Percentiles rank a stretch among this genome's conserved stretches.
phyloP scores from a whole-genome alignment of 2,113 vertebrate species.

The rabbit (Oryctolagus cuniculus) region DNA sequence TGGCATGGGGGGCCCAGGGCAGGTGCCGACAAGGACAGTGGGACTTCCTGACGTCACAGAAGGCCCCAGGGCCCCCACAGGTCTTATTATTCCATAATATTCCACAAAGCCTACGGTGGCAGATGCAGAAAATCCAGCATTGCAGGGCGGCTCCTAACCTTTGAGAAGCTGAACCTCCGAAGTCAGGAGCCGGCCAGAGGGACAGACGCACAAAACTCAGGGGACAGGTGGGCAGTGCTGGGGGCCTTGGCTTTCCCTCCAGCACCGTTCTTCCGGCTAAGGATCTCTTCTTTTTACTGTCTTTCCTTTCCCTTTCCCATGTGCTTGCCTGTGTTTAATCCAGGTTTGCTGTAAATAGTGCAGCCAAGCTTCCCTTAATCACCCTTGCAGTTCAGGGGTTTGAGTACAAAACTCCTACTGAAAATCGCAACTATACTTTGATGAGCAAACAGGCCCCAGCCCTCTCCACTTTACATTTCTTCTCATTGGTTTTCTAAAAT shows the following conservation, averaged over 20 bases:
- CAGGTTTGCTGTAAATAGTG: slow-evolving; percentile 41
- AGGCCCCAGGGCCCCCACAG: neutral
- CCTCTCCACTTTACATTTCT: neutral
- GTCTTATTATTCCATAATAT: neutral
- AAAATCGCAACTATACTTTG: neutral
- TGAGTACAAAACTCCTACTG: slow-evolving; percentile 40
- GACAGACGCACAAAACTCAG: neutral
- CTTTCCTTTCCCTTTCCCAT: rapidly evolving
- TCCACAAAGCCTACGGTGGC: neutral
- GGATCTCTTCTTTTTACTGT: neutral
- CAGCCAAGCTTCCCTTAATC: slow-evolving; percentile 38
- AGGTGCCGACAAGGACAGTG: neutral
- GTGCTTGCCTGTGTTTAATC: slow-evolving; percentile 64
- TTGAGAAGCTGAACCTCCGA: slow-evolving; percentile 27
- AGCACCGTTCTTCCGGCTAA: neutral
- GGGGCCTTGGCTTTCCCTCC: rapidly evolving
- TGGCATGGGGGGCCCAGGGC: neutral
- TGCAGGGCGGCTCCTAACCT: neutral
- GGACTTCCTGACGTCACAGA: neutral
- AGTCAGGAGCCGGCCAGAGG: neutral
- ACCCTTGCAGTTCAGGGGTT: neutral
- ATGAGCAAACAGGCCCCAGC: slow-evolving; percentile 20
- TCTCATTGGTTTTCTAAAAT: slow-evolving; percentile 50
- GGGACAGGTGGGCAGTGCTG: neutral
- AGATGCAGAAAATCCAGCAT: too few species aligned